Conservation (phyloP, 2,113 vertebrate species). For the Canis aureus region DNA sequence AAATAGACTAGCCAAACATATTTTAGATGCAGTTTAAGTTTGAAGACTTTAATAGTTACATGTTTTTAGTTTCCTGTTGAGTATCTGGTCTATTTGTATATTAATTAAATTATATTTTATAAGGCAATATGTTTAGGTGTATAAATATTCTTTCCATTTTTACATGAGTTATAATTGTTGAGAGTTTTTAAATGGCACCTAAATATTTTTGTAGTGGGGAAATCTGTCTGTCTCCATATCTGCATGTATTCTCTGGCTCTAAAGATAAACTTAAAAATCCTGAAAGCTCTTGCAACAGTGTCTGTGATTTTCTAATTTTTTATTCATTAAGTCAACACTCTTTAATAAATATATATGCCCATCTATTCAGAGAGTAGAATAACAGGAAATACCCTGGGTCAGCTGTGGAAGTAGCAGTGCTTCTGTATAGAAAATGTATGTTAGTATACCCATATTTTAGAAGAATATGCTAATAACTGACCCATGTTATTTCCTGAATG, state of each 20-base stretch:
- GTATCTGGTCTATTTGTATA: not conserved
- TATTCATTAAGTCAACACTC: not conserved
- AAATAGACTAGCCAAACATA: slow-evolving; percentile 1
- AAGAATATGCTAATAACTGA: slow-evolving; percentile 49
- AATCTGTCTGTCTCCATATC: not conserved
- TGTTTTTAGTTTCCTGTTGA: slow-evolving; percentile 49
- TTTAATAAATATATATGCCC: not conserved
- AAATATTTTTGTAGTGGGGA: not conserved
- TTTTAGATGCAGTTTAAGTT: not conserved
- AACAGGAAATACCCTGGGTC: not conserved
- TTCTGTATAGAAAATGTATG: slow-evolving; percentile 2
- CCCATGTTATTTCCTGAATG: not conserved
- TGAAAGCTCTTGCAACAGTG: not conserved
- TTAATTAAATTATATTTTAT: slow-evolving; percentile 34
- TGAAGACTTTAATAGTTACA: slow-evolving; percentile 1
- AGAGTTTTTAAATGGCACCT: not conserved
- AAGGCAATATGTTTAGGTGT: not conserved
- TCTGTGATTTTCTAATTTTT: slow-evolving; percentile 35
- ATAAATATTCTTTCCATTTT: slow-evolving; percentile 34
- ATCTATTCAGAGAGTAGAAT: not conserved
- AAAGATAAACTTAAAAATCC: slow-evolving; percentile 35
- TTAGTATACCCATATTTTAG: not conserved
- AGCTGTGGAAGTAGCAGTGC: slow-evolving; percentile 10
- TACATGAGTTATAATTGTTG: not conserved
- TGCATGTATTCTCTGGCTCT: not conserved